Conservation (phyloP, 2,888 invertebrate species). For the Cartodere bifasciata region DNA sequence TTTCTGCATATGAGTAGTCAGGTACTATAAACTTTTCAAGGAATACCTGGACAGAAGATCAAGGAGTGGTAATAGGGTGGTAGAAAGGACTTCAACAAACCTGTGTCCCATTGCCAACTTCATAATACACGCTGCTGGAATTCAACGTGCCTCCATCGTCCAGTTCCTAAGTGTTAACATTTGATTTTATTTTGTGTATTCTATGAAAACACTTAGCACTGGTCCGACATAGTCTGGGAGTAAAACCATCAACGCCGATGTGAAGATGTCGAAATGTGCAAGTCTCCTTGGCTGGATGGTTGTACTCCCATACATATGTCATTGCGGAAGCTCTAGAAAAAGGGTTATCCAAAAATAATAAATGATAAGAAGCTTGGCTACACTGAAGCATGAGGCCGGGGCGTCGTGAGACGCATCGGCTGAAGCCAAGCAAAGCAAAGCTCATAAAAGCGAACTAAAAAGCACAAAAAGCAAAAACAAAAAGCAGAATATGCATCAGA, state of each 20-base stretch:
- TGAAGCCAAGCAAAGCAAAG: conserved; percentile 23
- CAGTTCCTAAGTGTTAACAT: conserved; percentile 36
- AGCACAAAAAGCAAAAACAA: conserved; percentile 16
- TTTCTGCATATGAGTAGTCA: too few relatives aligned
- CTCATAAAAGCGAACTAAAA: conserved; percentile 22
- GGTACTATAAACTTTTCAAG: neutral
- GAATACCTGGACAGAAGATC: conserved; percentile 3
- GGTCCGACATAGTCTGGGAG: conserved; percentile 17
- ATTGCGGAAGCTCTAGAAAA: conserved; percentile 35
- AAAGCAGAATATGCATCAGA: conserved; percentile 14
- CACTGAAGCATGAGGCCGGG: conserved; percentile 24
- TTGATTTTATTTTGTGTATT: too few relatives aligned
- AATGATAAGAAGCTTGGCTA: conserved; percentile 26
- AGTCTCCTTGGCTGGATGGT: conserved; percentile 7
- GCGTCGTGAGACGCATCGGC: conserved; percentile 2
- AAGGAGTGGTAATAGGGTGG: conserved; percentile 13
- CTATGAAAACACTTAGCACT: conserved; percentile 32
- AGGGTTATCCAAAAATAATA: conserved; percentile 33
- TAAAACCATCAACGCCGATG: conserved; percentile 7
- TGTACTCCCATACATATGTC: too few relatives aligned
- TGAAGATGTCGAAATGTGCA: conserved; percentile 8
- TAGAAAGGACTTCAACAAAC: conserved; percentile 34
- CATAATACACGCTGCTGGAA: conserved; percentile 32
- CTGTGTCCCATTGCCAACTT: conserved; percentile 34
- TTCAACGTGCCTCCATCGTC: conserved; percentile 33